Evolutionary conservation across 2,888 invertebrate genomes (phyloP).

Genomic region (Agrilus mali): DNA sequence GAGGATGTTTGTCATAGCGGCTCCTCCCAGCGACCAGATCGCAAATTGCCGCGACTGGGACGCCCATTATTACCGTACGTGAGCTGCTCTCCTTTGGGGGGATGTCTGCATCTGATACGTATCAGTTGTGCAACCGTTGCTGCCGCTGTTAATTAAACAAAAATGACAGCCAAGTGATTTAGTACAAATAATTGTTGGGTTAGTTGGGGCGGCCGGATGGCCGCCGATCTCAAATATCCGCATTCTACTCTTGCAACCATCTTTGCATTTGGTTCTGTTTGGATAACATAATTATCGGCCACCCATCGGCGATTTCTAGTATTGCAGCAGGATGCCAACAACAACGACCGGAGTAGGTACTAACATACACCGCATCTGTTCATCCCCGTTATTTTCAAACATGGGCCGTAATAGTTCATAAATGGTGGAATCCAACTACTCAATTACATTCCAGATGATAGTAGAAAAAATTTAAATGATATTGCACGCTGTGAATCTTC

Average conservation of each 20-base stretch:
- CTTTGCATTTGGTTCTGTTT: too few relatives aligned
- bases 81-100: constrained; percentile 22
- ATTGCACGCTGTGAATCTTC: too few relatives aligned
- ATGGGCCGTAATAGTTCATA: too few relatives aligned
- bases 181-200: constrained; percentile 30
- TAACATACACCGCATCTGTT: not conserved
- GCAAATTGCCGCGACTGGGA: constrained; percentile 22
- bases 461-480: too few relatives aligned
- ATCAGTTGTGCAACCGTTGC: constrained; percentile 4
- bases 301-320: not conserved
- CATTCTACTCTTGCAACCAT: not conserved
- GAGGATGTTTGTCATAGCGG: constrained; percentile 23
- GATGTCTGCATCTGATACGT: constrained; percentile 28
- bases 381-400: too few relatives aligned
- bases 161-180: constrained; percentile 30
- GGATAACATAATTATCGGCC: not conserved
- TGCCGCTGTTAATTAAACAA: constrained; percentile 29
- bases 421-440: too few relatives aligned
- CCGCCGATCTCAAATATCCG: constrained; percentile 12
- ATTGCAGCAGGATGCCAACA: not conserved
- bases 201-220: constrained; percentile 14
- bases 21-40: constrained; percentile 18
- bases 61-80: constrained; percentile 27
- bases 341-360: not conserved
- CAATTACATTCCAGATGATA: too few relatives aligned